Base-by-base conservation (phyloP, 2,797 vertebrate species). In the Pelochelys cantorii region DNA sequence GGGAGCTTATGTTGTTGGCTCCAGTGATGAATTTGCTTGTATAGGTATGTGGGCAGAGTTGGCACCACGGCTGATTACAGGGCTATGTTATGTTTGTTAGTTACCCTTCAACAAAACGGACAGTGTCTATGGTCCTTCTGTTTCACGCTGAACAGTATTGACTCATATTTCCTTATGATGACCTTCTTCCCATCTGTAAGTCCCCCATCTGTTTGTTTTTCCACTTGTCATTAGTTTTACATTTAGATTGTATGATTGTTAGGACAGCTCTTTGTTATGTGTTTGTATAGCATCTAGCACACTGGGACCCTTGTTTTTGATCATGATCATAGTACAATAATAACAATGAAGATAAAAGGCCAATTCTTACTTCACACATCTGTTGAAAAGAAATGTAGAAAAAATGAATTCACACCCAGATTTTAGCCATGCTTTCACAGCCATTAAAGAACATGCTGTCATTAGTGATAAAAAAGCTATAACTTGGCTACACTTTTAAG, bases 211-310 rank as follows among this genome's bases (percentile, higher is more conserved):
- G 22, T n/a, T 13, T 68, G 92, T 93, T 57, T 93, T 75, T 31
- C 18, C 0, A 1, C 25, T 42, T 89, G 60, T 48, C 0, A 0
- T 53, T 37, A 23, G 34, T 57, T 68, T 42, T 17, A 4, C 34
- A 65, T 94, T 90, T 56, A 88, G 1, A 84, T 37, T 71, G n/a
- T 12, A 37, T 37, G 34, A 34, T 34, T 34, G 22, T 71, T 37
- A 34, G 34, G 22, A 34, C 68, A 71, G n/a, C 3, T 71, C 29
- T 88, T 87, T 1, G 7, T 65, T 87, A 10, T 11, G 15, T 60
- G 29, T 14, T 14, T 3, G 9, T 31, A n/a, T 2, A 83, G 0
- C 6, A 20, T 85, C 29, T 91, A 78, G 48, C 1, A 3, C 52
- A 52, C 53, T 54, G 13, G 42, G 34, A 11, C 18, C 34, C 20